Conservation (phyloP, 2,797 vertebrate species). For the Lindbergichthys nudifrons region DNA sequence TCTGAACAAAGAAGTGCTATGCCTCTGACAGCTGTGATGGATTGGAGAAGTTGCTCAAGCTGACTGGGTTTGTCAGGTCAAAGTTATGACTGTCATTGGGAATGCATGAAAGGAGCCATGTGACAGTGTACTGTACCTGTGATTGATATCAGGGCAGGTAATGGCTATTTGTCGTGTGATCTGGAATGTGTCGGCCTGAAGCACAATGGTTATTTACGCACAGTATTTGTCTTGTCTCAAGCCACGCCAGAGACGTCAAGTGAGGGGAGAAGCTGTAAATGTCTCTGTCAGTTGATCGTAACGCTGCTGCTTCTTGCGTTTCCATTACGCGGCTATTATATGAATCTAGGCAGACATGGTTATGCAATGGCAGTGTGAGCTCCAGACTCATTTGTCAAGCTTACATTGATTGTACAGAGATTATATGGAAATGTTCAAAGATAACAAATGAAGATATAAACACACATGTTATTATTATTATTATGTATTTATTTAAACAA, state of each 20-base stretch:
- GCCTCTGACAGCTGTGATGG: conserved; percentile 80
- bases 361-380: conserved; percentile 43
- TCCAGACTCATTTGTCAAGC: conserved; percentile 62
- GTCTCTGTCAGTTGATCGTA: conserved; percentile 8
- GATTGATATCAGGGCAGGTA: conserved; percentile 67
- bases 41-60: conserved; percentile 81
- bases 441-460: conserved; percentile 60
- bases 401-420: conserved; percentile 55
- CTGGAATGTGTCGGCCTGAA: conserved; percentile 64
- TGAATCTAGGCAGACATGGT: conserved; percentile 45
- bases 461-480: conserved; percentile 14
- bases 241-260: conserved; percentile 28
- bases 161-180: conserved; percentile 71
- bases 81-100: conserved; percentile 75
- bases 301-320: conserved; percentile 37
- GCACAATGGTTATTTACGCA: conserved; percentile 56
- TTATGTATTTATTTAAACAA: too few relatives aligned
- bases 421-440: conserved; percentile 55
- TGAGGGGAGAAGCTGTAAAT: conserved; percentile 20
- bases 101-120: conserved; percentile 65
- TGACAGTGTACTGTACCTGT: conserved; percentile 67
- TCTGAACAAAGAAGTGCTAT: conserved; percentile 72
- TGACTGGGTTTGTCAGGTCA: conserved; percentile 72
- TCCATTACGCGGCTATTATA: conserved; percentile 41
- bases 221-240: conserved; percentile 52